Conservation (phyloP, 2,797 vertebrate genomes). For the Falco concolor region DNA sequence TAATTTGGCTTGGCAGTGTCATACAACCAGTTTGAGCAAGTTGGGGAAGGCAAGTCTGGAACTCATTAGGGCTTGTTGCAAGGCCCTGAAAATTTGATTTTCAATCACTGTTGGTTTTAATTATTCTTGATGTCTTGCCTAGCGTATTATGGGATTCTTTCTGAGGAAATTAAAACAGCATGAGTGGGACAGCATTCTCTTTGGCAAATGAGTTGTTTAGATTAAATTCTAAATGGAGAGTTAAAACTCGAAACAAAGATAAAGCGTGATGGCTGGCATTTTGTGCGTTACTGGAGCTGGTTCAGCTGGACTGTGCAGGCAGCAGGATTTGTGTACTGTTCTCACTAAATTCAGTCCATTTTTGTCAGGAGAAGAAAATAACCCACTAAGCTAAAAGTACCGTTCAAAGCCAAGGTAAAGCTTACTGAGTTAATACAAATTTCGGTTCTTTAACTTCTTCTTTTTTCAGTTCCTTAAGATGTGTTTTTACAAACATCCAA, state of each 20-base stretch:
- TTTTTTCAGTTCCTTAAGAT: background rate
- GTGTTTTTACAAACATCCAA: background rate
- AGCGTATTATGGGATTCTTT: constrained; percentile 29
- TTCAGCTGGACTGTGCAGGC: background rate
- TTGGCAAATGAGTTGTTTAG: constrained; percentile 22
- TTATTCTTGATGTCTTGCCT: constrained; percentile 53
- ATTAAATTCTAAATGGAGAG: constrained; percentile 5
- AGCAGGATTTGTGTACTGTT: background rate
- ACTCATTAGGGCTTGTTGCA: constrained; percentile 53
- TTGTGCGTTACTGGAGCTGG: background rate
- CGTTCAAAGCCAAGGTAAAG: background rate
- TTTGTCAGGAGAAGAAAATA: background rate
- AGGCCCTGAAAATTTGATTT: constrained; percentile 3
- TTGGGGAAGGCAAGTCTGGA: constrained; percentile 32
- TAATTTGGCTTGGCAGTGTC: constrained; percentile 42
- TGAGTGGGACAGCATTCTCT: background rate
- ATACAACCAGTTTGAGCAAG: background rate
- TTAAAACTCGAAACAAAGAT: background rate
- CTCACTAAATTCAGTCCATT: background rate
- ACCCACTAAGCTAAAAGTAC: background rate
- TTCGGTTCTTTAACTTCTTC: background rate
- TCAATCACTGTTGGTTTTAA: constrained; percentile 62
- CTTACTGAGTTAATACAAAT: background rate
- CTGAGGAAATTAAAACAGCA: constrained; percentile 49
- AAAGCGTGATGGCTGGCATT: constrained; percentile 9